Base-by-base conservation (phyloP, 64 coral and sea anemone genomes). In the Trachythela sp. region DNA sequence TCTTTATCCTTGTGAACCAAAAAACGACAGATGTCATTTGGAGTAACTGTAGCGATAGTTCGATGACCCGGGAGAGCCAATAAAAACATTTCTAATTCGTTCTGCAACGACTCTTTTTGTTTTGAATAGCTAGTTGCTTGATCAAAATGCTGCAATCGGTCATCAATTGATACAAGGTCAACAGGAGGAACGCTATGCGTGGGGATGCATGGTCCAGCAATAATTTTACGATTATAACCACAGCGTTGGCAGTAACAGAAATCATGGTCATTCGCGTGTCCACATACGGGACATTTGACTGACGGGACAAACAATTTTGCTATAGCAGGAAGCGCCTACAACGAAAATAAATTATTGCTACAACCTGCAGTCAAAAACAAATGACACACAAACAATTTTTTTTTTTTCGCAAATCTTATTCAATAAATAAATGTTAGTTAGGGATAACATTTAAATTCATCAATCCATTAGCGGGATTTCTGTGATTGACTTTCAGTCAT, bases 271-370 rank as follows among this genome's bases (percentile, higher is more conserved):
- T 89, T 89, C 2, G 58, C 87, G 45, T 89, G 42, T 58, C 17
- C 15, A 2, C 87, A 89, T 13, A 14, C 17, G 17, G 87, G 87
- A 27, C 87, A 89, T 15, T 39, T 72, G 4, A 72, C 87, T 37
- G 87, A 89, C 20, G 87, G 87, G 7, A 43, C 14, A 42, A 76
- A 89, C 22, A 89, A 45, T 89, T 89, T 89, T 3, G 58, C 70
- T 2, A 72, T 54, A 43, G 18, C 10, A 17, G 87, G 87, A 2
- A 70, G 34, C 9, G 31, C 67, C 87, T 89, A 70, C 7, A 45
- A 6, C 72, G 40, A 70, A 49, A 15, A 49, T 49, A 49, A 15
- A 49, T 15, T 49, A 49, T 49, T 9, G 7, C 48, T 49, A 49
- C 15, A 7, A 9, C 7, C 15, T 49, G 48, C 48, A 49, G 15